These are phyloP conservation scores for Numenius phaeopus DNA, from an alignment of 2,797 vertebrate species.

Conservation along the genomic window DNA sequence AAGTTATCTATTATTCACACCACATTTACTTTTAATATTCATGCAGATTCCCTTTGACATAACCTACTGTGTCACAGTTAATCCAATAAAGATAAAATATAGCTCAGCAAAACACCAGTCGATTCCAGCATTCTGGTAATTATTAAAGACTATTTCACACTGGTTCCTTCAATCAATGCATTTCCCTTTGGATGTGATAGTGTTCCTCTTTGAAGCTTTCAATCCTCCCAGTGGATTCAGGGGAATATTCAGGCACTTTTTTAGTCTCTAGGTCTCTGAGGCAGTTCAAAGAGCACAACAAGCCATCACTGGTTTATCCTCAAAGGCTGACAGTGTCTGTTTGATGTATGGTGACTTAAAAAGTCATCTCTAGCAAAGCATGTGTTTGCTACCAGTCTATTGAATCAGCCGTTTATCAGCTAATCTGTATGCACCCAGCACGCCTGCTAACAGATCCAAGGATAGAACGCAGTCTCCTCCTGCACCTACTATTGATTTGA, in stretches of 20 bases:
- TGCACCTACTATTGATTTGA: slow-evolving; percentile 80
- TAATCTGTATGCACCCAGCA: slow-evolving; percentile 82
- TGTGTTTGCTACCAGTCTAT: slow-evolving; percentile 79
- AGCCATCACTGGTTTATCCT: slow-evolving; percentile 83
- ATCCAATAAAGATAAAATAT: slow-evolving; percentile 88
- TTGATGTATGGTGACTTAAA: slow-evolving; percentile 85
- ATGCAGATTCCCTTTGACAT: slow-evolving; percentile 87
- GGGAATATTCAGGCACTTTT: slow-evolving; percentile 74
- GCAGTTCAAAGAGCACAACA: slow-evolving; percentile 84
- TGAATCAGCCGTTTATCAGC: slow-evolving; percentile 82
- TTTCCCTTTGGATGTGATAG: slow-evolving; percentile 77
- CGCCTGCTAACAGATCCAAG: slow-evolving; percentile 74
- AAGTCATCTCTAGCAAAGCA: slow-evolving; percentile 81
- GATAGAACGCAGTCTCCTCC: slow-evolving; percentile 72
- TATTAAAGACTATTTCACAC: slow-evolving; percentile 85
- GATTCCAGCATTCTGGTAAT: slow-evolving; percentile 84
- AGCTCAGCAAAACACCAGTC: slow-evolving; percentile 83
- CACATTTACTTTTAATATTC: slow-evolving; percentile 88
- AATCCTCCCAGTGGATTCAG: slow-evolving; percentile 79
- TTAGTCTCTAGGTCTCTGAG: slow-evolving; percentile 77
- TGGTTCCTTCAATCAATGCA: slow-evolving; percentile 81
- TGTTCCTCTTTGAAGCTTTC: slow-evolving; percentile 82
- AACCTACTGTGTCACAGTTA: slow-evolving; percentile 87
- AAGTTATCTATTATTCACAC: slow-evolving; percentile 87
- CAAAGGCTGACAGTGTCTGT: slow-evolving; percentile 83